Percentiles rank a stretch among this genome's conserved stretches.
Evolutionary conservation across 2,113 vertebrate genomes (phyloP).

Genomic region (Setophaga petechia): DNA sequence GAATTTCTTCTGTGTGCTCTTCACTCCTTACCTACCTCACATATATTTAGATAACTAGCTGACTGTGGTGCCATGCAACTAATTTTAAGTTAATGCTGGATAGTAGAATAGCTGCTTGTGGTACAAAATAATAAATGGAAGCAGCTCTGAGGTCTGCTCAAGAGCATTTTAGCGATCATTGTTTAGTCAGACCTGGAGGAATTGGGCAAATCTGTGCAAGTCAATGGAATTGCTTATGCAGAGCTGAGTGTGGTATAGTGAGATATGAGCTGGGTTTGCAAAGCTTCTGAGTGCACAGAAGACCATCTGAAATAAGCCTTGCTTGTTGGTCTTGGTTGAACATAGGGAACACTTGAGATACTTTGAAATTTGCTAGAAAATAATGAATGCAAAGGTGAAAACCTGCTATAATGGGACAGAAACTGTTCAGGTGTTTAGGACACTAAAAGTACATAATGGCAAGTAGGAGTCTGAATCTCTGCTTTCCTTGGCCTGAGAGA

Average conservation of each 20-base stretch:
- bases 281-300: background rate
- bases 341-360: background rate
- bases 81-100: constrained; percentile 10
- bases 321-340: background rate
- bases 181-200: background rate
- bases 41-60: background rate
- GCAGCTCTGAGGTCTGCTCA: background rate
- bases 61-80: background rate
- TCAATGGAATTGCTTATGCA: background rate
- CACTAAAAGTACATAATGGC: background rate
- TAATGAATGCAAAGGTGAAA: background rate
- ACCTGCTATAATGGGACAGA: background rate
- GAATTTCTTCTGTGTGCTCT: background rate
- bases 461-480: background rate
- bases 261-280: background rate
- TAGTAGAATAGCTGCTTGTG: background rate
- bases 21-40: background rate
- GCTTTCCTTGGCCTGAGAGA: background rate
- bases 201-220: background rate
- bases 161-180: background rate
- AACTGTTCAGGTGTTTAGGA: background rate
- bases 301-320: background rate
- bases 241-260: background rate
- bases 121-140: background rate
- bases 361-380: background rate